Evolutionary conservation across 2,113 vertebrate genomes (phyloP), one percentile per base, ranked within the genome.

Genomic region (Orientallactaga bullata): DNA sequence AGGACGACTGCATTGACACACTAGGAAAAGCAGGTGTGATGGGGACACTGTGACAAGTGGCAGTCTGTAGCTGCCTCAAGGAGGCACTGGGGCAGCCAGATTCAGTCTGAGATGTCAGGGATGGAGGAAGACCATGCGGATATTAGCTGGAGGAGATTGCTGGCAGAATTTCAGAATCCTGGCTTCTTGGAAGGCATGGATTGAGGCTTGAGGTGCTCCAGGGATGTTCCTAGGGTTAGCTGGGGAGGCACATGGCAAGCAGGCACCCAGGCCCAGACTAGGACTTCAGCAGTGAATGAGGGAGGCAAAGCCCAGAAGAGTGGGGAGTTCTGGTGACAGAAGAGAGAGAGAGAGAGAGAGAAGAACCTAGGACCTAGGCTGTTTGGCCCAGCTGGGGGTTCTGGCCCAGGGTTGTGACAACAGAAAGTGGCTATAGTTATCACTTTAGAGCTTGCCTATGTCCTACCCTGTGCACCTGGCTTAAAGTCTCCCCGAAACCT

Each of bases 351-450:
- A 61, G 60, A 61, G 37, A 2, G 55, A 30, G 13, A 32, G 30
- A 15, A 13, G 47, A n/a, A 30, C 76, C 71, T 15, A 4, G 55
- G 71, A 2, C 17, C 1, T 1, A 32, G 32, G 42, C 17, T 69
- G 55, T 0, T 5, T 0, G 9, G n/a, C 30, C 39, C n/a, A 26
- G 51, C 10, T 16, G 37, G 58, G 42, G 47, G n/a, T 4, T 3
- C 10, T 2, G 30, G 55, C 15, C 23, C 30, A 51, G 20, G 65
- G 30, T 55, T 2, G 4, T 26, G 4, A 60, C 17, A 5, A 15
- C 15, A 7, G 7, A 21, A 15, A 7, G 23, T 1, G 16, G 16
- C 15, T 20, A 51, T 20, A 0, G 1, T 2, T 6, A 4, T 10
- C 37, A n/a, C 28, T 15, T 1, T 9, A 69, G 37, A 0, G 7